Evolutionary conservation across 2,797 vertebrate genomes (phyloP).

Genomic region (Pseudomugil tenellus): DNA sequence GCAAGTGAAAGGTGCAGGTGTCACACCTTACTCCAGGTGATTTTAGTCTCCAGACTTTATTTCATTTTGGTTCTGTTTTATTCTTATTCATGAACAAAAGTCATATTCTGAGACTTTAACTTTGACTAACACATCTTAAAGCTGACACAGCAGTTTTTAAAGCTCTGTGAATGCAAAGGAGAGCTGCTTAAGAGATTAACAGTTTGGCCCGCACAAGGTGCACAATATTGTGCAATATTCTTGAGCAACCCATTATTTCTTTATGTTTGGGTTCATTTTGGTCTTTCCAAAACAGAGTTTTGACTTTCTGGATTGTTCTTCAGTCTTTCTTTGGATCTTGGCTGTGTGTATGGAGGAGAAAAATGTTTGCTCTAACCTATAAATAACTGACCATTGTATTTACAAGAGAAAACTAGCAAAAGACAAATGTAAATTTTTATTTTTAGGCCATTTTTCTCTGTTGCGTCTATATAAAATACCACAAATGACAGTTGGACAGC

Average conservation of each 20-base stretch:
- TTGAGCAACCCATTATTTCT: not conserved
- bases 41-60: not conserved
- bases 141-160: conserved; percentile 7
- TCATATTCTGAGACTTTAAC: not conserved
- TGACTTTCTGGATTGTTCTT: too few species aligned
- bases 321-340: too few species aligned
- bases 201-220: conserved; percentile 29
- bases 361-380: too few species aligned
- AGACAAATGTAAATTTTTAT: not conserved
- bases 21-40: conserved; percentile 90
- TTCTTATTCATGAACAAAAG: not conserved
- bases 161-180: conserved; percentile 26
- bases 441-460: not conserved
- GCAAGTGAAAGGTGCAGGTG: conserved; percentile 89
- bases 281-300: not conserved
- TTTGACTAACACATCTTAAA: not conserved
- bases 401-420: too few species aligned
- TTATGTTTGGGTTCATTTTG: not conserved
- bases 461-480: too few species aligned
- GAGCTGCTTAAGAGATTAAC: conserved; percentile 64
- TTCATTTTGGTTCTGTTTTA: not conserved
- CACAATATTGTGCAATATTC: not conserved
- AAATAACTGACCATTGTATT: not conserved
- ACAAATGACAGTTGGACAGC: too few species aligned
- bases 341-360: too few species aligned